Conservation (phyloP, 2,888 invertebrate species). For the Neocrepidodera transversa region DNA sequence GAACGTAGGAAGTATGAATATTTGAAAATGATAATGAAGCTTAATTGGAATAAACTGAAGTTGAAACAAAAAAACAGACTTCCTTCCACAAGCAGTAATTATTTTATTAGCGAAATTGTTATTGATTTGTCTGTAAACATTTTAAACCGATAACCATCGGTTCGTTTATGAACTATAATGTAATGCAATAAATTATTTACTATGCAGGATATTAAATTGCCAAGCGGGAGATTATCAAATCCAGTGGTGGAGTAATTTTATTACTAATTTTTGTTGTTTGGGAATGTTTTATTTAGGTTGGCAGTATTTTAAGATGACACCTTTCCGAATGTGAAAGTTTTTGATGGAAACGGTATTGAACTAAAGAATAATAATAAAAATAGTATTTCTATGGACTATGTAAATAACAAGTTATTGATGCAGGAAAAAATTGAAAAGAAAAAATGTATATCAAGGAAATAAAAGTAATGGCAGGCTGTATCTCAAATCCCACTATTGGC, state of each 20-base stretch:
- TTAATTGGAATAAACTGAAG: conserved; percentile 1
- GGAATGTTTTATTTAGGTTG: too few species aligned
- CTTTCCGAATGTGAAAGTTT: too few species aligned
- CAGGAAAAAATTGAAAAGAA: too few species aligned
- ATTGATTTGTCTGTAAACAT: conserved; percentile 28
- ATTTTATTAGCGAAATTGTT: conserved; percentile 27
- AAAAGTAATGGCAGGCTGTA: too few species aligned
- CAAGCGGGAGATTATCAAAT: not conserved
- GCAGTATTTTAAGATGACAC: too few species aligned
- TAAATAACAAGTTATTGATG: too few species aligned
- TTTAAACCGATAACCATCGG: conserved; percentile 21
- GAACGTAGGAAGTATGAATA: not conserved
- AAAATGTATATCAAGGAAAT: too few species aligned
- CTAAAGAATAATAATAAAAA: too few species aligned
- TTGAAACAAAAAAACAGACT: conserved; percentile 2
- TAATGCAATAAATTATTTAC: conserved; percentile 23
- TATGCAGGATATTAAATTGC: not conserved
- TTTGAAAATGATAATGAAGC: not conserved
- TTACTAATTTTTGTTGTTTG: too few species aligned
- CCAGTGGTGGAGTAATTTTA: not conserved
- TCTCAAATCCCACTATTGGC: too few species aligned
- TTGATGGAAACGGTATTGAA: too few species aligned
- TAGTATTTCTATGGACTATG: too few species aligned
- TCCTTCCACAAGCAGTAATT: conserved; percentile 18
- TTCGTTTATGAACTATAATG: conserved; percentile 20